Percentiles rank a stretch among this genome's conserved stretches.
Evolutionary conservation across 1,140 invertebrate genomes (phyloP).

Genomic region (Zaprionus camerounensis): DNA sequence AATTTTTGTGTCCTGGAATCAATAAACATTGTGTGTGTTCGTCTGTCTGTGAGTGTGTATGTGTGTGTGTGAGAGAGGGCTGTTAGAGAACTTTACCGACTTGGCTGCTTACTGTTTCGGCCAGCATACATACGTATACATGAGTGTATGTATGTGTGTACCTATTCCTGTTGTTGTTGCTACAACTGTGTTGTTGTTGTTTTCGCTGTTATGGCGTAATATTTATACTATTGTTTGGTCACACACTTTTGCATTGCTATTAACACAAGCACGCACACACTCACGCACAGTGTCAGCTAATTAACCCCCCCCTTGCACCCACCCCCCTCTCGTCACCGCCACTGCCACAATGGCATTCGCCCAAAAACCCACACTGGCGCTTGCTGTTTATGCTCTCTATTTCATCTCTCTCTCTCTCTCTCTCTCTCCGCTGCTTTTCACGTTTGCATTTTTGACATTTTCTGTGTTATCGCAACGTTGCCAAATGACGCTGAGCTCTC

Average conservation of each 20-base stretch:
- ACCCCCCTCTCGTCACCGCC: neutral
- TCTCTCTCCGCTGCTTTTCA: conserved; percentile 20
- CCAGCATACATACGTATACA: neutral
- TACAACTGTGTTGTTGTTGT: conserved; percentile 11
- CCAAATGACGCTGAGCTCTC: conserved; percentile 8
- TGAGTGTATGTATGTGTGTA: neutral
- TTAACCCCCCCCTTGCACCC: conserved; percentile 45
- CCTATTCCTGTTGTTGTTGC: conserved; percentile 1
- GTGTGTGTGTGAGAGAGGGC: conserved; percentile 37
- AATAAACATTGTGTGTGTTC: conserved; percentile 24
- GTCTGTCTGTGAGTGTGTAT: conserved; percentile 12
- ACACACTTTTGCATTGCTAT: neutral
- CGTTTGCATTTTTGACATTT: conserved; percentile 63
- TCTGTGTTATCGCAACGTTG: conserved; percentile 16
- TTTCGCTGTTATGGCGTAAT: conserved; percentile 51
- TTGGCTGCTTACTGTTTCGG: conserved; percentile 17
- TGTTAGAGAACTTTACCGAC: conserved; percentile 33
- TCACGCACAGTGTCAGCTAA: conserved; percentile 38
- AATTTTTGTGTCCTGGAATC: conserved; percentile 39
- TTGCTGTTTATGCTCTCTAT: conserved; percentile 31
- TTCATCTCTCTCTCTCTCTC: conserved; percentile 2
- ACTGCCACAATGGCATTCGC: conserved; percentile 6
- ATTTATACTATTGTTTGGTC: conserved; percentile 48
- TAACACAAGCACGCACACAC: conserved; percentile 12
- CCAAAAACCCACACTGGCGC: conserved; percentile 21